phyloP scores from a whole-genome alignment of 2,888 invertebrate genomes.

The Luperina nickerlii region DNA sequence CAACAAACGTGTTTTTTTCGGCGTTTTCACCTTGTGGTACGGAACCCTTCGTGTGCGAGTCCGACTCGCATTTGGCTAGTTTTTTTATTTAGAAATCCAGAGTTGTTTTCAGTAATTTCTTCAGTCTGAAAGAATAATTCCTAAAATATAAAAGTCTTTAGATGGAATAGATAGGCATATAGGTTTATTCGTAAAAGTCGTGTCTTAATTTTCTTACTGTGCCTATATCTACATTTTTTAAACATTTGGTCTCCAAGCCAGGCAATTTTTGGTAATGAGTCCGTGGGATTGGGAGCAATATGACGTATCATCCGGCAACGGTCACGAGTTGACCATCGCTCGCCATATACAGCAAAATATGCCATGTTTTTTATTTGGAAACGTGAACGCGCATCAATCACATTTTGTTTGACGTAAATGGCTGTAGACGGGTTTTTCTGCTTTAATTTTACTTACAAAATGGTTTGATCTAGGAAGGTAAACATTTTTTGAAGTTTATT shows the following conservation, averaged over 20 bases:
- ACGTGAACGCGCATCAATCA: constrained; percentile 47
- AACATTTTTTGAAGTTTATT: background rate
- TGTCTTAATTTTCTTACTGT: background rate
- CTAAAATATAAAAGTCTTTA: background rate
- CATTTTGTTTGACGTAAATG: constrained; percentile 38
- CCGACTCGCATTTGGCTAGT: too few species aligned
- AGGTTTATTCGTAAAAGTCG: background rate
- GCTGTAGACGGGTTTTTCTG: constrained; percentile 17
- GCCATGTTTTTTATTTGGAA: constrained; percentile 43
- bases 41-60: too few species aligned
- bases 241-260: background rate
- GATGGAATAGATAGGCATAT: background rate
- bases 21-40: too few species aligned
- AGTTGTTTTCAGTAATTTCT: background rate
- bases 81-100: background rate
- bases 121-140: background rate
- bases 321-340: constrained; percentile 51
- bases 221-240: background rate
- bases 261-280: constrained; percentile 12
- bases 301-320: constrained; percentile 21
- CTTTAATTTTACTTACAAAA: constrained; percentile 26
- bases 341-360: constrained; percentile 33
- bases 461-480: constrained; percentile 5
- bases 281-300: constrained; percentile 52
- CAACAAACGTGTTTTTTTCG: too few species aligned